phyloP scores from a whole-genome alignment of 2,797 vertebrate genomes.

The Merluccius polli region DNA sequence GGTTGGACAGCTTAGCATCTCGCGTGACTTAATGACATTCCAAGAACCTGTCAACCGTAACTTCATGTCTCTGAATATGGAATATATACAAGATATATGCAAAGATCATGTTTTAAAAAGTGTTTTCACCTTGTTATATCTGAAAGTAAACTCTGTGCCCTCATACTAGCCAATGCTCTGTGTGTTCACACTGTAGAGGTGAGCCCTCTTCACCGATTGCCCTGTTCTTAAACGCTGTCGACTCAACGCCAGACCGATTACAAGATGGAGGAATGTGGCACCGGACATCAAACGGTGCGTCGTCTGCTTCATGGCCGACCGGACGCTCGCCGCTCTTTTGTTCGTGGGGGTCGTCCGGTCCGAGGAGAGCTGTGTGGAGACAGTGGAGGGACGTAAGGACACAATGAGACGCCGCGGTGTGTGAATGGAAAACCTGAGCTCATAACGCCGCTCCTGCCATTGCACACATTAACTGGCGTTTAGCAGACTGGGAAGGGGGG shows the following conservation, averaged over 20 bases:
- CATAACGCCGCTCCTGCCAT: constrained; percentile 56
- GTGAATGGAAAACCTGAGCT: constrained; percentile 47
- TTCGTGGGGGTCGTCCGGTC: constrained; percentile 38
- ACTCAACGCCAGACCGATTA: not conserved
- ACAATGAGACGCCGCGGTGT: constrained; percentile 52
- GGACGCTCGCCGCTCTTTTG: constrained; percentile 55
- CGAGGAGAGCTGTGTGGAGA: constrained; percentile 35
- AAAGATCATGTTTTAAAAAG: too few relatives aligned
- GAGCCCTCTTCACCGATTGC: not conserved
- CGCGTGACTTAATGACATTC: not conserved
- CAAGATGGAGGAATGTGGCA: constrained; percentile 39
- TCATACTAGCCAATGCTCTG: not conserved
- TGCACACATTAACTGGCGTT: constrained; percentile 70
- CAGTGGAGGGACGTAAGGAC: constrained; percentile 32
- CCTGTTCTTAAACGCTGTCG: not conserved
- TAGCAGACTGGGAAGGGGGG: constrained; percentile 54
- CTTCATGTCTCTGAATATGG: too few relatives aligned
- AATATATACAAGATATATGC: too few relatives aligned
- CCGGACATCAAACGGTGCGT: constrained; percentile 32
- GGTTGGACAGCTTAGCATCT: too few relatives aligned
- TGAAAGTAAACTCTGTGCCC: too few relatives aligned
- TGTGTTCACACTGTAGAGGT: not conserved
- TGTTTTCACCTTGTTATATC: not conserved
- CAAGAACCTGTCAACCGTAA: not conserved
- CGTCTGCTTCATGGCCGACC: constrained; percentile 21